A percentile compares a stretch with the other conserved stretches of the same genome.
These are phyloP conservation scores for Melanargia galathea DNA, from an alignment of 2,888 invertebrate species.

Conservation along the genomic window DNA sequence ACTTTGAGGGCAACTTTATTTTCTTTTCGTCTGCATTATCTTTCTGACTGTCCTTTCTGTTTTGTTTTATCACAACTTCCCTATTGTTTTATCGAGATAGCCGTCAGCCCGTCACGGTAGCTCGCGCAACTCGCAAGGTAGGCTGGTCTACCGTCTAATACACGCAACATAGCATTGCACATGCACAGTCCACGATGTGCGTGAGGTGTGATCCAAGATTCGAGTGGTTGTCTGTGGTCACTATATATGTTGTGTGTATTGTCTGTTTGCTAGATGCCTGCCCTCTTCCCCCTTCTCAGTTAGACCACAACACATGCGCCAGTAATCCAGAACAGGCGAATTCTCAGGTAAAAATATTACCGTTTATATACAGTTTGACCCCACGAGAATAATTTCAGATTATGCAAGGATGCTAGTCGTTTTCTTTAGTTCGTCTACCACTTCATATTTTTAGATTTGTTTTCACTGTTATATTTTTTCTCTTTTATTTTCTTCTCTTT, in stretches of 20 bases:
- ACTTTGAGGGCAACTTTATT: slow-evolving; percentile 55
- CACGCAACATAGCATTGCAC: slow-evolving; percentile 72
- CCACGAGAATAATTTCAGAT: slow-evolving; percentile 79
- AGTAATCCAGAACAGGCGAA: slow-evolving; percentile 87
- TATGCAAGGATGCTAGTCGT: slow-evolving; percentile 78
- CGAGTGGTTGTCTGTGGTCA: slow-evolving; percentile 81
- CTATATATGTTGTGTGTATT: slow-evolving; percentile 89
- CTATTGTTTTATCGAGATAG: slow-evolving; percentile 42
- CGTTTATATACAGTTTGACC: slow-evolving; percentile 75
- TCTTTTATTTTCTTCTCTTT: slow-evolving; percentile 60
- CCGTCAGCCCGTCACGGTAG: slow-evolving; percentile 42
- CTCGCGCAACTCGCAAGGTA: slow-evolving; percentile 57
- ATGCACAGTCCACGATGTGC: slow-evolving; percentile 69
- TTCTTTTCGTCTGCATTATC: slow-evolving; percentile 66
- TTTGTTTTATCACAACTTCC: slow-evolving; percentile 60
- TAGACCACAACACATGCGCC: slow-evolving; percentile 92
- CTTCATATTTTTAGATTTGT: slow-evolving; percentile 75
- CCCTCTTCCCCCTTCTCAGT: slow-evolving; percentile 93
- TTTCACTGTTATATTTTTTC: slow-evolving; percentile 68
- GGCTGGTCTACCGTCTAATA: slow-evolving; percentile 73
- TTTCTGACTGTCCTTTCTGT: slow-evolving; percentile 76
- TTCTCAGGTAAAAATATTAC: slow-evolving; percentile 84
- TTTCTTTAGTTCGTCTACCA: slow-evolving; percentile 73
- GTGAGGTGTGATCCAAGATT: slow-evolving; percentile 82
- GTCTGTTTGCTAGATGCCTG: slow-evolving; percentile 98